phyloP scores from a whole-genome alignment of 2,888 invertebrate genomes.

The Oscheius sp. region DNA sequence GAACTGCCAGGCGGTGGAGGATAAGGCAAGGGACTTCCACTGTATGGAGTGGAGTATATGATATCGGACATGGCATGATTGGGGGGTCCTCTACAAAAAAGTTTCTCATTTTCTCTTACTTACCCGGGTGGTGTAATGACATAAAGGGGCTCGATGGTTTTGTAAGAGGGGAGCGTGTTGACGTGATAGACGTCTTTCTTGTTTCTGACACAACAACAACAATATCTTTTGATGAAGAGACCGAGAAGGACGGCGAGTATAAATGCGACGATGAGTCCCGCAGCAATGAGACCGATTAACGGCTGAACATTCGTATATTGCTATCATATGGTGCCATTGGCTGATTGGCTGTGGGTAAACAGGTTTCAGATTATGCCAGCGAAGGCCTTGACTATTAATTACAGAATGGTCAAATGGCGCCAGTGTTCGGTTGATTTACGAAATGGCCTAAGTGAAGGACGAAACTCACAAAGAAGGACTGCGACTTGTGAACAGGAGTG shows the following conservation, averaged over 20 bases:
- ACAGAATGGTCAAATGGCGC: constrained; percentile 14
- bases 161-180: constrained; percentile 64
- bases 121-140: constrained; percentile 64
- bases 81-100: constrained; percentile 29
- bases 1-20: constrained; percentile 54
- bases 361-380: neutral
- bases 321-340: neutral
- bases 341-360: neutral
- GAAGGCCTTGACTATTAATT: constrained; percentile 27
- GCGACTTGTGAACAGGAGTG: constrained; percentile 52
- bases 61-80: constrained; percentile 39
- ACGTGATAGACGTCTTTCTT: constrained; percentile 66
- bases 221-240: constrained; percentile 35
- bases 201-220: constrained; percentile 46
- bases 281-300: constrained; percentile 62
- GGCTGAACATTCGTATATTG: constrained; percentile 51
- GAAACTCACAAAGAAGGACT: constrained; percentile 56
- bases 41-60: constrained; percentile 64
- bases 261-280: constrained; percentile 62
- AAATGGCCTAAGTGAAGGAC: neutral
- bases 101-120: too few relatives aligned
- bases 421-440: constrained; percentile 6
- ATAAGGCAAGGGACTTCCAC: constrained; percentile 58
- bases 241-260: constrained; percentile 60
- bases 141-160: constrained; percentile 67